Evolutionary conservation across 2,113 vertebrate species (phyloP).

Genomic region (Aegithalos caudatus): DNA sequence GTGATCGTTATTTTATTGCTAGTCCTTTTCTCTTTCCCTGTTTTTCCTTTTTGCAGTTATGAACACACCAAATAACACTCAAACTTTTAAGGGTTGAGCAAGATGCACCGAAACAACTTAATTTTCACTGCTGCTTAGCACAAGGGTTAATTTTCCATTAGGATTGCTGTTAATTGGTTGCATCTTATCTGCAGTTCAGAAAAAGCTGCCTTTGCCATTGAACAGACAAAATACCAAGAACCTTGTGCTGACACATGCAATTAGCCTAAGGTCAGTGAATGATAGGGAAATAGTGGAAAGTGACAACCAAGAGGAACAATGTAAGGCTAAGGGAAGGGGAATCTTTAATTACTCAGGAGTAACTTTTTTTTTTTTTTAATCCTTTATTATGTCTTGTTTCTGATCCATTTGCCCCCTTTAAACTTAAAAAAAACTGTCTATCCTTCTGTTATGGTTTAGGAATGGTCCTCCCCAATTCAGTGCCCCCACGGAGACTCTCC

Average conservation of each 20-base stretch:
- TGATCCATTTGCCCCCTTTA: background rate
- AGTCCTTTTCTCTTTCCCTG: background rate
- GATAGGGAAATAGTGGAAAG: background rate
- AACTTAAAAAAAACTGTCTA: background rate
- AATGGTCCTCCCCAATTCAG: background rate
- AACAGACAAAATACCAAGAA: background rate
- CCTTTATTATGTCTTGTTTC: background rate
- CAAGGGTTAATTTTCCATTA: background rate
- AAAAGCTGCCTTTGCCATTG: background rate
- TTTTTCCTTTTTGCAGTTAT: background rate
- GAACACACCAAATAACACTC: background rate
- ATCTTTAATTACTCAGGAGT: background rate
- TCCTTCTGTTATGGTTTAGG: background rate
- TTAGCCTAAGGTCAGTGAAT: background rate
- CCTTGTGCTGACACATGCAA: background rate
- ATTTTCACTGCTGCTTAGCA: background rate
- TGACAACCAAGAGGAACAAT: background rate
- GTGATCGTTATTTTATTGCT: background rate
- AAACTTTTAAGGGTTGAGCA: background rate
- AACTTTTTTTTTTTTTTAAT: background rate
- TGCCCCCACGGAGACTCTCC: too few relatives aligned
- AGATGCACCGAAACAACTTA: background rate
- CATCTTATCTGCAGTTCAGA: background rate
- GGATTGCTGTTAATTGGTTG: background rate
- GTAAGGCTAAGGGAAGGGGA: background rate